Evolutionary conservation across 1,140 invertebrate genomes (phyloP).

Genomic region (Pachypsylla venusta): DNA sequence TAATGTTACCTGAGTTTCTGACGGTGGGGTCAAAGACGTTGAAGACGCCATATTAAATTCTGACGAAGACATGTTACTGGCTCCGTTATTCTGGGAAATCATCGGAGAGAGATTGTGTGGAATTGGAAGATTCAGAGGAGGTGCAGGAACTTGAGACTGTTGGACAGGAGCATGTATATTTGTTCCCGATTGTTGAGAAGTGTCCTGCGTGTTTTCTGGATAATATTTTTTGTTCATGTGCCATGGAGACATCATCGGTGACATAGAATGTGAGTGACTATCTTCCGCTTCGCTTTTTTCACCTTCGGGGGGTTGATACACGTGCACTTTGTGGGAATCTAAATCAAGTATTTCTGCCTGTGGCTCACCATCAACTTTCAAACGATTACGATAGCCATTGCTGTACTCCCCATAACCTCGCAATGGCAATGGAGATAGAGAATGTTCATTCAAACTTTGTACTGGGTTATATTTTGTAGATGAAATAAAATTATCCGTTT

Average conservation of each 20-base stretch:
- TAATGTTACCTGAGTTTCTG: conserved; percentile 35
- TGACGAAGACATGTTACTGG: conserved; percentile 14
- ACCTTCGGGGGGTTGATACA: conserved; percentile 37
- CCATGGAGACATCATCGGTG: neutral
- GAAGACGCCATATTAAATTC: conserved; percentile 8
- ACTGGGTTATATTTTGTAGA: neutral
- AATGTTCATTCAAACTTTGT: conserved; percentile 4
- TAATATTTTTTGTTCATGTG: conserved; percentile 3
- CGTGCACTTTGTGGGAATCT: conserved; percentile 71
- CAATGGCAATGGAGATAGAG: neutral
- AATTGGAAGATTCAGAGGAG: conserved; percentile 1
- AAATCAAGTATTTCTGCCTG: conserved; percentile 69
- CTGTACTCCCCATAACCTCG: neutral
- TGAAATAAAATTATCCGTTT: neutral
- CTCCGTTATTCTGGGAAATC: neutral
- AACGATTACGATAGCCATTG: neutral
- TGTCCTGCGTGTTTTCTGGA: neutral
- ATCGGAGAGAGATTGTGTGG: conserved; percentile 6
- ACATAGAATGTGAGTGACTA: neutral
- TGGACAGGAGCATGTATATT: neutral
- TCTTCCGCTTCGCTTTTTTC: neutral
- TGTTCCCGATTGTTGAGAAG: neutral
- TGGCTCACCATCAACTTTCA: conserved; percentile 28
- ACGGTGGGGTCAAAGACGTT: conserved; percentile 40
- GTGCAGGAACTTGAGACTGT: neutral